Evolutionary conservation across 1,140 invertebrate species (phyloP), one percentile per base, ranked within the genome.

Genomic region (Trichomalopsis sarcophagae): DNA sequence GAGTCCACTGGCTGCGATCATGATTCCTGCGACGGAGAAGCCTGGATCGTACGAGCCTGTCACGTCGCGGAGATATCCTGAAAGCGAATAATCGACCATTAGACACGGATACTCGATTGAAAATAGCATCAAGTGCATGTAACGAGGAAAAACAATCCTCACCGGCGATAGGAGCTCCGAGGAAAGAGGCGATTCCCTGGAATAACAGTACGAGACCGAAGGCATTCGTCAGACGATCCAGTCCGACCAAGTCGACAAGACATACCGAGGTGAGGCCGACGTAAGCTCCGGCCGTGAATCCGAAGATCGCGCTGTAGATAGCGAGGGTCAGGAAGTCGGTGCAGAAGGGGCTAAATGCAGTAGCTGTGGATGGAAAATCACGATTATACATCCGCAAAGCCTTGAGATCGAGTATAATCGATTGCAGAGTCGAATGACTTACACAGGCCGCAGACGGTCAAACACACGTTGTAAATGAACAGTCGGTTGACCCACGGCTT

Each of bases 181-280:
- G 94, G 7, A 98, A 94, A 17, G 97, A 97, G 17, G 98, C 98
- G 68, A 98, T 95, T 30, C 98, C 98, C 94, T 99, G 97, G 93
- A 98, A 98, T 13, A 99, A 94, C 82, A 98, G 93, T 9, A 99
- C 93, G 10, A 99, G 93, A n/a, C 98, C 98, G 92, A 99, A 99
- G 1, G 97, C 97, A 91, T 98, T 98, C 0, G 98, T 98, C 50
- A 99, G 93, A 88, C 95, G 96, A 71, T 98, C 97, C 76, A 98
- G 92, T 10, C 98, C 97, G 78, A 98, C 91, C 47, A 98, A 94
- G 91, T 98, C 97, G 3, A 98, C 97, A 75, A 98, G 92, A 79
- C 98, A 97, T 5, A 98, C 97, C 10, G 97, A 98, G 6, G 98
- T 99, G 21, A 99, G 94, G 7, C 97, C 97, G 6, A 99, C 98